Percentiles rank a stretch among this genome's conserved stretches.
Evolutionary conservation across 2,797 vertebrate species (phyloP).

Genomic region (Sebastes matsubarae): DNA sequence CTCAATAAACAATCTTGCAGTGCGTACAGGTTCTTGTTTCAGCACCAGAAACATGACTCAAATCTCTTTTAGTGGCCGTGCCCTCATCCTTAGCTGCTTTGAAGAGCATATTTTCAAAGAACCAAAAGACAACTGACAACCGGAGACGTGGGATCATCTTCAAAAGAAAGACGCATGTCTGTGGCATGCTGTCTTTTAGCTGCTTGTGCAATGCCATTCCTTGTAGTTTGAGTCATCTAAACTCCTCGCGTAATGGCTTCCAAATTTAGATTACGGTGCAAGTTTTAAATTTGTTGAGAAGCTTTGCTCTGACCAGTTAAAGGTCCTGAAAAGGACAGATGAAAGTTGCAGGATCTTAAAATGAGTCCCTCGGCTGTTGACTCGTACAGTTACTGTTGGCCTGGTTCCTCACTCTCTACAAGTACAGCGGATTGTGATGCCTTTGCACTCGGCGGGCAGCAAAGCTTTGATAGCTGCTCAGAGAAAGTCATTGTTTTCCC

Average conservation of each 20-base stretch:
- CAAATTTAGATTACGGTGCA: slow-evolving; percentile 57
- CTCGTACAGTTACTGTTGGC: slow-evolving; percentile 1
- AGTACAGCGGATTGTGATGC: slow-evolving; percentile 42
- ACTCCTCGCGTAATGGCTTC: slow-evolving; percentile 43
- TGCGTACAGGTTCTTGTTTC: slow-evolving; percentile 27
- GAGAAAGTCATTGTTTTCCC: slow-evolving; percentile 70
- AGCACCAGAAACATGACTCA: slow-evolving; percentile 41
- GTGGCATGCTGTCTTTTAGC: slow-evolving; percentile 63
- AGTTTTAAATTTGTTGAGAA: slow-evolving; percentile 46
- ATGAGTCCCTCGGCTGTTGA: slow-evolving; percentile 2
- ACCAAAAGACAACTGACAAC: slow-evolving; percentile 70
- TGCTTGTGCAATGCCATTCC: slow-evolving; percentile 59
- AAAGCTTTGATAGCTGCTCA: slow-evolving; percentile 58
- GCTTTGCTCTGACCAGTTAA: slow-evolving; percentile 9
- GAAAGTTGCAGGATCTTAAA: slow-evolving; percentile 13
- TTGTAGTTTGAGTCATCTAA: slow-evolving; percentile 55
- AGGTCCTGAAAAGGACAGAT: slow-evolving; percentile 30
- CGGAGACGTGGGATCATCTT: slow-evolving; percentile 64
- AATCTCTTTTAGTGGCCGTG: slow-evolving; percentile 13
- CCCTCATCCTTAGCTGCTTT: slow-evolving; percentile 29
- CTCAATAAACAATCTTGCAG: slow-evolving; percentile 38
- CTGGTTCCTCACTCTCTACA: slow-evolving; percentile 13
- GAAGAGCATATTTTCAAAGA: slow-evolving; percentile 51
- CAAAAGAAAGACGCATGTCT: slow-evolving; percentile 67
- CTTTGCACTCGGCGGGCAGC: slow-evolving; percentile 64